phyloP scores from a whole-genome alignment of 2,113 vertebrate species.

The Indri indri region DNA sequence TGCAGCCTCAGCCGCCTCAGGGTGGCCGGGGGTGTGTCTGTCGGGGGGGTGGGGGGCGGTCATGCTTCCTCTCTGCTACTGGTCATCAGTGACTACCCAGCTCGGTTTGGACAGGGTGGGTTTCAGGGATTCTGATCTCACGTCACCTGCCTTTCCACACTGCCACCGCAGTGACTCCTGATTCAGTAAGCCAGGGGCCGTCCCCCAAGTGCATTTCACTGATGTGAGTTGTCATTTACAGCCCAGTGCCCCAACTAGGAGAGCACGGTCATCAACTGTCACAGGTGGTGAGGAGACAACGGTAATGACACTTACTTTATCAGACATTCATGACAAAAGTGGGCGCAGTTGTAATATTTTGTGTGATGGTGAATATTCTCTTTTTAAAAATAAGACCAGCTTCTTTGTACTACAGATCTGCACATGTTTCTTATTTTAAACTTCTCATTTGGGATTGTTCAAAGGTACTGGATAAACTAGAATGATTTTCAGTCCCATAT shows the following conservation, averaged over 20 bases:
- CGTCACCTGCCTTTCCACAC: background rate
- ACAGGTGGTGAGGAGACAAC: conserved; percentile 95
- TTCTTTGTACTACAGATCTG: background rate
- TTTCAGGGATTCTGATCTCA: background rate
- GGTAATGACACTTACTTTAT: conserved; percentile 90
- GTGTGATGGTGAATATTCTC: background rate
- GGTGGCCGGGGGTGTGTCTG: too few relatives aligned
- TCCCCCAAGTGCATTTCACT: conserved; percentile 61
- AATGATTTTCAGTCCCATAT: background rate
- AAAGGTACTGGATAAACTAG: background rate
- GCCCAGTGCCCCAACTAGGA: conserved; percentile 92
- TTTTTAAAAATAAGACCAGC: background rate
- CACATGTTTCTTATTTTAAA: background rate
- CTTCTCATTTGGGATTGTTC: background rate
- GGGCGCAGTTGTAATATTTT: conserved; percentile 17
- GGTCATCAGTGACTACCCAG: conserved; percentile 18
- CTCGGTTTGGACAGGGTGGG: background rate
- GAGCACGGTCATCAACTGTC: conserved; percentile 96
- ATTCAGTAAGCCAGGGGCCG: background rate
- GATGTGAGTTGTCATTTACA: conserved; percentile 89
- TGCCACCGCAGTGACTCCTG: conserved; percentile 27
- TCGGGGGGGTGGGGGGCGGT: too few relatives aligned
- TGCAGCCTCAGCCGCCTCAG: background rate
- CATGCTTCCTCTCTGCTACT: background rate
- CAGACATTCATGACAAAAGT: conserved; percentile 26